phyloP scores from a whole-genome alignment of 2,797 vertebrate species.

The Neosalanx taihuensis region DNA sequence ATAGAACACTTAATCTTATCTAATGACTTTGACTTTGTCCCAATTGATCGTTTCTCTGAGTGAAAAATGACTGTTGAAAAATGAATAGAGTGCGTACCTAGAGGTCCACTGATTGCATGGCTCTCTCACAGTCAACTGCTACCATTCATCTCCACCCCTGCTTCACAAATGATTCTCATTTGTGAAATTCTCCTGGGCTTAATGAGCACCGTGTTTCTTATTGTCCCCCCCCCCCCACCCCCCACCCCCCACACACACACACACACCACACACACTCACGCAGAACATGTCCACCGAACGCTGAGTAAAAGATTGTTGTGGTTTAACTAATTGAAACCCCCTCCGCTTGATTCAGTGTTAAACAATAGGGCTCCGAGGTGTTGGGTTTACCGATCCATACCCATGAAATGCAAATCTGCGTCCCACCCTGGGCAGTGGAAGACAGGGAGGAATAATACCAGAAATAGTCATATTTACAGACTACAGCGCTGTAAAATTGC shows the following conservation, averaged over 20 bases:
- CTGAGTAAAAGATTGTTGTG: slow-evolving; percentile 36
- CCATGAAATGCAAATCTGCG: slow-evolving; percentile 45
- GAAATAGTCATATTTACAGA: background rate
- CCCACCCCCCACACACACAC: background rate
- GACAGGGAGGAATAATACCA: slow-evolving; percentile 24
- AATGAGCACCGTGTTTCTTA: slow-evolving; percentile 2
- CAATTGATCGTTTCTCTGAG: background rate
- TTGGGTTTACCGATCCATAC: slow-evolving; percentile 47
- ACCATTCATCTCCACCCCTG: background rate
- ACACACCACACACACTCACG: slow-evolving; percentile 22
- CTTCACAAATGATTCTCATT: slow-evolving; percentile 11
- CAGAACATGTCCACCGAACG: slow-evolving; percentile 33
- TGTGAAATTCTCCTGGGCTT: slow-evolving; percentile 9
- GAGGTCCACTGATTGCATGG: no score
- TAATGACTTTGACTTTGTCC: background rate
- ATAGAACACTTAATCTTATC: background rate
- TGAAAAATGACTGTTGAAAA: background rate
- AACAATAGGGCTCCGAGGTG: slow-evolving; percentile 22
- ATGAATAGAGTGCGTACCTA: no score
- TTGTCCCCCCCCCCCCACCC: background rate
- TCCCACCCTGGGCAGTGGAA: slow-evolving; percentile 27
- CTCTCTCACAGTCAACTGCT: background rate
- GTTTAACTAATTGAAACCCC: slow-evolving; percentile 49
- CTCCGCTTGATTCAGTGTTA: slow-evolving; percentile 36
- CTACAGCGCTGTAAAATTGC: slow-evolving; percentile 10